Evolutionary conservation across 2,113 vertebrate species (phyloP), one percentile per base, ranked within the genome.

Genomic region (Brachypteracias leptosomus): DNA sequence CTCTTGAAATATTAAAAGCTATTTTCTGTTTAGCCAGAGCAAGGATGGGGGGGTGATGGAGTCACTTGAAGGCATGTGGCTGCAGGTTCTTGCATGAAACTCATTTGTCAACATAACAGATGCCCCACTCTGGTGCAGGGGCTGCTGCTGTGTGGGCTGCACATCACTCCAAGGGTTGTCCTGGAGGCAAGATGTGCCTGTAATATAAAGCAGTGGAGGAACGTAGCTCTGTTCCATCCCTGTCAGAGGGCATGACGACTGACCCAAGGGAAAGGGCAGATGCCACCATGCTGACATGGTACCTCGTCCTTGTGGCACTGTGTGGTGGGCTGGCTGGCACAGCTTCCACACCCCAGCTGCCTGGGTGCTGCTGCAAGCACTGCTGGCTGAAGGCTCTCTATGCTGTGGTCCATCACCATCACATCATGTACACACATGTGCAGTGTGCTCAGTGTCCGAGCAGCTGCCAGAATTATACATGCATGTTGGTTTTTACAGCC

Each of bases 61-160:
- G 82, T 93, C 58, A 71, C 76, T 86, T 38, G 25, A 80, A 97
- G 95, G 84, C 61, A 52, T 7, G 83, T 89, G 73, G 52, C 79
- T 94, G 75, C 89, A 66, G 7, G 93, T 97, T 89, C 7, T 42
- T 36, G 73, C 70, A 8, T 47, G 78, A 67, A 90, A 57, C 95
- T 98, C 92, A 88, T 98, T 97, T 97, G 84, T 98, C 95, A 97
- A 10, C 1, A 5, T 94, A 96, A 97, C 63, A 92, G 92, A 93
- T 88, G 88, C 31, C 22, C 55, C 79, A 61, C 88, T 96, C 72
- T 78, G 18, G 72, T 44, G 75, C 78, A 36, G 72, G 86, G 75
- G 52, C 40, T 18, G 90, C 87, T 49, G 92, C 82, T 1, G 0
- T 28, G 71, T 80, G 46, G 54, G 70, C 68, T 62, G 63, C 83